A percentile compares a stretch with the other conserved stretches of the same genome.
Conservation (phyloP, 2,113 vertebrate species). For the Hipposideros armiger region DNA sequence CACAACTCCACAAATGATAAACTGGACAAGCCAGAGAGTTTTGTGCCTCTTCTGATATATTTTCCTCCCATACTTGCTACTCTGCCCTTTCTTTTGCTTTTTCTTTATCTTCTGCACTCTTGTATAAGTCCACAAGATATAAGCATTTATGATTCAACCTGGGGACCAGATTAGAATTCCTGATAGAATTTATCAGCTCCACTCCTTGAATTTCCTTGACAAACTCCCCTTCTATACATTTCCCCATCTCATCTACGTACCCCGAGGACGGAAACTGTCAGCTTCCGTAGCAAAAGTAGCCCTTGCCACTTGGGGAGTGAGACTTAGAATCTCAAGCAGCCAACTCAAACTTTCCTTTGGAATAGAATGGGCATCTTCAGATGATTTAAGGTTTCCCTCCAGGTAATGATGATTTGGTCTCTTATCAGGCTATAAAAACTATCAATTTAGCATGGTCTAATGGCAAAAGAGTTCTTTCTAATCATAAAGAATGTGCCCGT, state of each 20-base stretch:
- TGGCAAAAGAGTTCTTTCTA: conserved; percentile 66
- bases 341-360: conserved; percentile 54
- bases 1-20: conserved; percentile 35
- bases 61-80: neutral
- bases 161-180: conserved; percentile 32
- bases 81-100: neutral
- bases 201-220: conserved; percentile 63
- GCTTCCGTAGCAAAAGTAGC: conserved; percentile 63
- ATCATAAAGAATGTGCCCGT: conserved; percentile 61
- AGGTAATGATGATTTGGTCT: conserved; percentile 79
- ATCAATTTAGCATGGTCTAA: conserved; percentile 69
- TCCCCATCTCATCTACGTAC: conserved; percentile 42
- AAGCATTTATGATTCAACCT: conserved; percentile 67
- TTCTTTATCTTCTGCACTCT: conserved; percentile 45
- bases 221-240: conserved; percentile 50
- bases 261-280: conserved; percentile 43
- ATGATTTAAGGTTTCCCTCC: conserved; percentile 78
- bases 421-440: conserved; percentile 79
- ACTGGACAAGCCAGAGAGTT: neutral
- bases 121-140: conserved; percentile 60
- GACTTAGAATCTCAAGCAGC: neutral
- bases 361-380: conserved; percentile 62
- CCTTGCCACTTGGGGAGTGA: conserved; percentile 48
- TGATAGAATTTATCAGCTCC: conserved; percentile 61
- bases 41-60: conserved; percentile 15